Evolutionary conservation across 2,797 vertebrate species (phyloP).

Genomic region (Triplophysa bombifrons): DNA sequence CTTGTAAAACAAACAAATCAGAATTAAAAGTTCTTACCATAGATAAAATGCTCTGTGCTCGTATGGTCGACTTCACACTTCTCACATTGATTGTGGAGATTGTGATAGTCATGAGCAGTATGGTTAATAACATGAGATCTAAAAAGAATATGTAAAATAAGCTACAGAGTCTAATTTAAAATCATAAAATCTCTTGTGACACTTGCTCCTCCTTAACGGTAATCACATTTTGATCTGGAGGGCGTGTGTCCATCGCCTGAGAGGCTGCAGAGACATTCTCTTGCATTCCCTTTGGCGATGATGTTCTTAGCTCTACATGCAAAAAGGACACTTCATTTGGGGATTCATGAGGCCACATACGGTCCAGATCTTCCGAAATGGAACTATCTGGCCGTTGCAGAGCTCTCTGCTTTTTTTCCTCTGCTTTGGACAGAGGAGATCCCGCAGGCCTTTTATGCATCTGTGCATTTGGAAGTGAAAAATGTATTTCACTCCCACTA

Average conservation of each 20-base stretch:
- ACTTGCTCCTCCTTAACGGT: slow-evolving; percentile 3
- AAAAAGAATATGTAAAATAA: background rate
- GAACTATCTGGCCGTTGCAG: no score
- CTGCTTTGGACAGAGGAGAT: background rate
- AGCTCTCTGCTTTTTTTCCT: no score
- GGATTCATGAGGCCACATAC: no score
- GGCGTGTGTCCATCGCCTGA: no score
- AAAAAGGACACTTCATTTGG: no score
- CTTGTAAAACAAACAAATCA: background rate
- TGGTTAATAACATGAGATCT: background rate
- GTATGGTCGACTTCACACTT: background rate
- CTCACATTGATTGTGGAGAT: background rate
- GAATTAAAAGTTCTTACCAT: background rate
- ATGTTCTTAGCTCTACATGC: no score
- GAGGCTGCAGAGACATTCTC: no score
- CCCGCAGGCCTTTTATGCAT: background rate
- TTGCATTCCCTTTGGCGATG: no score
- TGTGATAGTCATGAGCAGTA: background rate
- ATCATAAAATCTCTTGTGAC: background rate
- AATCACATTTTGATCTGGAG: no score
- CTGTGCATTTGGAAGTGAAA: slow-evolving; percentile 1
- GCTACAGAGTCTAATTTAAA: background rate
- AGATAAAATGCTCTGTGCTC: background rate
- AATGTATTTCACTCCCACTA: no score
- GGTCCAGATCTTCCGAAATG: no score